Evolutionary conservation across 2,888 invertebrate genomes (phyloP).

Genomic region (Stomorhina lunata): DNA sequence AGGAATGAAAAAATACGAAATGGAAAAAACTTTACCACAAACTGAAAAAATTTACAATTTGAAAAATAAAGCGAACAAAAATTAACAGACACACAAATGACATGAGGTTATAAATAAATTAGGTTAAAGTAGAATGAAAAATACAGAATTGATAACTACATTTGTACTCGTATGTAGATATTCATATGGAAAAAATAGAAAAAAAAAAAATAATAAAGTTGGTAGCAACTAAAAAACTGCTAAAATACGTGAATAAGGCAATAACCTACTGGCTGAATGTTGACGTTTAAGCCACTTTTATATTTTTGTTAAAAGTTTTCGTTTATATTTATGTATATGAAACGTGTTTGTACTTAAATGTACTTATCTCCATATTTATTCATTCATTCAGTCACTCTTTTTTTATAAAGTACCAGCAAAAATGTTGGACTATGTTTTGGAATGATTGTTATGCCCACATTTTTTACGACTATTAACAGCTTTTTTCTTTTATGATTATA

Average conservation of each 20-base stretch:
- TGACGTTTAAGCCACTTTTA: constrained; percentile 3
- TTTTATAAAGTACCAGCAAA: neutral
- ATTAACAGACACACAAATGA: constrained; percentile 11
- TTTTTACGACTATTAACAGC: neutral
- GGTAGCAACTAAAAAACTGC: constrained; percentile 14
- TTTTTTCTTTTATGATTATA: constrained; percentile 8
- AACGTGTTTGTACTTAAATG: constrained; percentile 18
- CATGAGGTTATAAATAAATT: constrained; percentile 54
- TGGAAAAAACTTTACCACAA: constrained; percentile 39
- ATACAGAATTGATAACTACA: neutral
- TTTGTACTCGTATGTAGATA: constrained; percentile 4
- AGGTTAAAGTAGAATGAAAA: constrained; percentile 49
- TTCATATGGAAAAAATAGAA: constrained; percentile 5
- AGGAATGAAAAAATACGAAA: constrained; percentile 43
- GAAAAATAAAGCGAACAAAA: neutral
- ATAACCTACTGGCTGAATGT: constrained; percentile 59
- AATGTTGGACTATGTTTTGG: neutral
- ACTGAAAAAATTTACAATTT: constrained; percentile 21
- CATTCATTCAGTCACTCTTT: neutral
- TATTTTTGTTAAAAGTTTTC: neutral
- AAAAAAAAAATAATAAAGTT: constrained; percentile 4
- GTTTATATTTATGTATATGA: constrained; percentile 26
- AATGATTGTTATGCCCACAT: constrained; percentile 29
- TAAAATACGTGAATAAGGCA: constrained; percentile 61
- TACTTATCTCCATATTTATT: neutral